phyloP scores from a whole-genome alignment of 1,140 invertebrate species.

The Aphelinus atriplicis region DNA sequence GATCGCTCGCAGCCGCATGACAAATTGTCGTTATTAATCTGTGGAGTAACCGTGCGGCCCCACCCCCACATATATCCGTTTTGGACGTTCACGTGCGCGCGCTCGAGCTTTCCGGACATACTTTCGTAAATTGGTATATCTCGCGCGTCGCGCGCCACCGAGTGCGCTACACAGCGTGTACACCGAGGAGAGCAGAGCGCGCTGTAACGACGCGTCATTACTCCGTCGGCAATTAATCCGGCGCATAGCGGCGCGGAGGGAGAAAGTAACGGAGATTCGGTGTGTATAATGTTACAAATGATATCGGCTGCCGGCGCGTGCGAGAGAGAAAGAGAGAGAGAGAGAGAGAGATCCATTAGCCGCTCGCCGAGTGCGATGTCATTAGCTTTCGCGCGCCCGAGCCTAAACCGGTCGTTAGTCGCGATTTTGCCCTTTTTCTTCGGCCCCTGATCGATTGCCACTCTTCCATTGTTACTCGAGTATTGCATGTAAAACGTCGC shows the following conservation, averaged over 20 bases:
- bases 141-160: slow-evolving; percentile 14
- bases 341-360: slow-evolving; percentile 32
- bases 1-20: slow-evolving; percentile 28
- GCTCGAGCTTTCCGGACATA: slow-evolving; percentile 29
- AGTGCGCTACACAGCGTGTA: neutral
- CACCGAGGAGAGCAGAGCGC: neutral
- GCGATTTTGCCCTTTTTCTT: slow-evolving; percentile 20
- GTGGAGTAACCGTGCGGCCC: neutral
- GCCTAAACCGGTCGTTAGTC: slow-evolving; percentile 36
- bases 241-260: neutral
- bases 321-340: neutral
- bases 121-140: slow-evolving; percentile 37
- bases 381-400: slow-evolving; percentile 30
- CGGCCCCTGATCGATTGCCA: slow-evolving; percentile 22
- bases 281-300: slow-evolving; percentile 53
- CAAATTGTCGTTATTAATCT: slow-evolving; percentile 41
- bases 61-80: slow-evolving; percentile 27
- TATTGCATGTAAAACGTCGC: slow-evolving; percentile 30
- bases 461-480: slow-evolving; percentile 46
- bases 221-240: slow-evolving; percentile 56
- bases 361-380: slow-evolving; percentile 22
- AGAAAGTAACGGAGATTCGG: slow-evolving; percentile 16
- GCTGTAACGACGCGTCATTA: slow-evolving; percentile 47
- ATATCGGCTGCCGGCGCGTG: slow-evolving; percentile 28
- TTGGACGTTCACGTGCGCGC: slow-evolving; percentile 12